Percentiles rank a stretch among this genome's conserved stretches.
phyloP scores from a whole-genome alignment of 23 tunicate species.

The Corella eumyota region DNA sequence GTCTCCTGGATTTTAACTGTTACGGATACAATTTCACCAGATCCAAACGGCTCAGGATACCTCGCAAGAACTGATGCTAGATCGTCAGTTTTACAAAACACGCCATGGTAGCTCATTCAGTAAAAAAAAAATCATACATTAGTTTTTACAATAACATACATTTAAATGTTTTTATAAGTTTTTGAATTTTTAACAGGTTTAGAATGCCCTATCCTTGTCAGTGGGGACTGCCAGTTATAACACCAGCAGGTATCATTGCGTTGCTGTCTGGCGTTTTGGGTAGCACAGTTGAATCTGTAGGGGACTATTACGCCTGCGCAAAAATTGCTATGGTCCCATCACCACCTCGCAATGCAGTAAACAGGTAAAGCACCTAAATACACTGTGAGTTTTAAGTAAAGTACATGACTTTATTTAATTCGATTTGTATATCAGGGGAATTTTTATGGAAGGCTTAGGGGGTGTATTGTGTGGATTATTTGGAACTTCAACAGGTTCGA shows the following conservation, averaged over 20 bases:
- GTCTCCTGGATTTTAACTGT: conserved; percentile 28
- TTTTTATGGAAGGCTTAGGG: conserved; percentile 84
- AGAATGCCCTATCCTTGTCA: conserved; percentile 58
- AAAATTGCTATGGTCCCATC: conserved; percentile 45
- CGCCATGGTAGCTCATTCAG: conserved; percentile 40
- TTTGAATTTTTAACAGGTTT: conserved; percentile 38
- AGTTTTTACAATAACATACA: neutral
- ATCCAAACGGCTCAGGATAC: conserved; percentile 15
- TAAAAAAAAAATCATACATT: neutral
- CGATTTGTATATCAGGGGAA: conserved; percentile 78
- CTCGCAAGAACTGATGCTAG: conserved; percentile 22
- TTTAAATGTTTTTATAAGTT: neutral
- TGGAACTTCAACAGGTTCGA: conserved; percentile 80
- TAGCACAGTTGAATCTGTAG: conserved; percentile 70
- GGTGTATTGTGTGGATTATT: conserved; percentile 60
- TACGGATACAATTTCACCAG: conserved; percentile 9
- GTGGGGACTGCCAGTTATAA: conserved; percentile 58
- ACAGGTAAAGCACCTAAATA: conserved; percentile 24
- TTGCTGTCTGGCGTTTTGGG: conserved; percentile 46
- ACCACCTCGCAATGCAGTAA: conserved; percentile 39
- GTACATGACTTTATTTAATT: too few species aligned
- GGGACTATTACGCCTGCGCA: conserved; percentile 83
- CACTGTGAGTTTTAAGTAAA: too few species aligned
- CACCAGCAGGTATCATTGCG: conserved; percentile 46
- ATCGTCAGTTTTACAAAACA: neutral